Evolutionary conservation across 2,113 vertebrate genomes (phyloP), one percentile per base, ranked within the genome.

Genomic region (Poeciliopsis retropinna): DNA sequence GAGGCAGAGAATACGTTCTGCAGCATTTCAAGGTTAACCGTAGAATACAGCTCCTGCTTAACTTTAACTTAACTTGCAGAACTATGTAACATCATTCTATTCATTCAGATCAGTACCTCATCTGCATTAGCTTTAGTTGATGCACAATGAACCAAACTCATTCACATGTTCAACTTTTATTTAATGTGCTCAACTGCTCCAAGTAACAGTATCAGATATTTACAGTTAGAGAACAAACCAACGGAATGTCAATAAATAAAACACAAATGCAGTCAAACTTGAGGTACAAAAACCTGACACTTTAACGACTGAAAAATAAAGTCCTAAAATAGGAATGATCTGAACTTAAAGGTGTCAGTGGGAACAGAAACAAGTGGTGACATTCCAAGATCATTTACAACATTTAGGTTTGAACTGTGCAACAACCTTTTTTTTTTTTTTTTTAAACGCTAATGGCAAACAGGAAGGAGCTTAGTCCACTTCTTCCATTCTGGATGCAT

Each of bases 401-500:
- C 89, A 88, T 82, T 67, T 17, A 87, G 82, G 37, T 85, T 78
- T n/a, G 37, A 70, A 29, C 64, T 81, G 68, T 81, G 25, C 79
- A 80, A 57, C 63, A 78, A 41, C 77, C 67, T 83, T 76, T 31
- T 67, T 72, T n/a, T 72, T 12, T 41, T 41, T 14, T 11, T 39
- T 39, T 39, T 39, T 39, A 41, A 78, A 74, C 3, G 2, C 8
- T 31, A 73, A 63, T 31, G 54, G 61, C n/a, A 30, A 15, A 54
- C 4, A 39, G 39, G 78, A 72, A 1, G 7, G 65, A 34, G 39
- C 44, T 91, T 93, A 99, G 83, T 99, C 98, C 27, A 99, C 98
- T 74, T 99, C 98, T 81, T 99, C 98, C 98, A 99, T 99, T 70
- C 97, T 96, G 1, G 98, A 98, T 0, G 96, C 92, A 88, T 99